Evolutionary conservation across 92 coral and sea anemone genomes (phyloP), one percentile per base, ranked within the genome.

Genomic region (Epizoanthus rinbou): DNA sequence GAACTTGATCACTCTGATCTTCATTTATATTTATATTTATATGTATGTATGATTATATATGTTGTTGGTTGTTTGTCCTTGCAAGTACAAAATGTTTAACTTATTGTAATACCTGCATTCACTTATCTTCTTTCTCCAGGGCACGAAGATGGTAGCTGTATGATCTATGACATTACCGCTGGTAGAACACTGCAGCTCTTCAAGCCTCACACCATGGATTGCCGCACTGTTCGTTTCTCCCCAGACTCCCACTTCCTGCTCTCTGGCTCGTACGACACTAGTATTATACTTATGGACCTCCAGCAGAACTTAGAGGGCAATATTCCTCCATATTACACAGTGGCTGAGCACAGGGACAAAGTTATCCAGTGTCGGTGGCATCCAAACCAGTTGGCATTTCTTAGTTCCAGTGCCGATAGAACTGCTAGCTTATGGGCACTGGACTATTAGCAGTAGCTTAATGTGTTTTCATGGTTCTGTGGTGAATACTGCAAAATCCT

Each of bases 291-390:
- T 35, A 89, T 93, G 78, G 92, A 91, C 69, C 53, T 93, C 64
- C 90, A 93, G 80, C 90, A 88, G 74, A 79, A 90, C 76, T 73
- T 92, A 23, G 94, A 91, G 35, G 83, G 88, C 63, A 85, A 60
- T 64, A 90, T 84, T 28, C 98, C 95, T 9, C 98, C 98, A 25
- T 91, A 93, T 86, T 87, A 89, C 17, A 81, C 74, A 16, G 95
- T 94, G 25, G 99, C 93, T 9, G 91, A 86, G 59, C 99, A 96
- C 86, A 86, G 76, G 15, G 99, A 96, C 85, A 96, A 96, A 60
- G 95, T 96, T 56, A 96, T 96, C 19, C 99, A 96, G 75, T 96
- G 99, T 59, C 97, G 99, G 3, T 96, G 99, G 99, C 99, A 96
- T 69, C 99, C 99, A 41, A 71, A 68, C 64, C 85, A 86, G 31